These are phyloP conservation scores for Acronicta aceris DNA, from an alignment of 2,888 invertebrate genomes.

Conservation along the genomic window DNA sequence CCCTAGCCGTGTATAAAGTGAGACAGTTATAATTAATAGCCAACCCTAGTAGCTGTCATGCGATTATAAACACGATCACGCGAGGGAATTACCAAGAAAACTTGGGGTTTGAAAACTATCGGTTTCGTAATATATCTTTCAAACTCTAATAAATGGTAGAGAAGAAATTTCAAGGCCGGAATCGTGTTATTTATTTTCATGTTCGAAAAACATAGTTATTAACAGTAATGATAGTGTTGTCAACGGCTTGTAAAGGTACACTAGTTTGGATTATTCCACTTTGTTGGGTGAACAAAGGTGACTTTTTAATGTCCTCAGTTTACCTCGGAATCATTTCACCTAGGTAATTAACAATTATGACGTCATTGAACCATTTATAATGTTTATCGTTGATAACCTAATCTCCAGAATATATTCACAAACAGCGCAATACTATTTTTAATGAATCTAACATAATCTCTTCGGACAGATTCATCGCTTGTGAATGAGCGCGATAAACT, in stretches of 20 bases:
- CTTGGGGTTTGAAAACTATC: conserved; percentile 44
- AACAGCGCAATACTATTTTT: conserved; percentile 39
- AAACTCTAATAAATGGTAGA: conserved; percentile 15
- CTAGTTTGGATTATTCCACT: too few relatives aligned
- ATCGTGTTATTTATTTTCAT: conserved; percentile 6
- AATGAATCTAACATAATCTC: conserved; percentile 41
- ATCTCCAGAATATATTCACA: neutral
- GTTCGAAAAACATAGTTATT: too few relatives aligned
- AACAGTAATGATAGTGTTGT: too few relatives aligned
- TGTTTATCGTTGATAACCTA: too few relatives aligned
- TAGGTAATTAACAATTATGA: too few relatives aligned
- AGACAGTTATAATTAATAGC: conserved; percentile 68
- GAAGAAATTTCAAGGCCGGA: conserved; percentile 23
- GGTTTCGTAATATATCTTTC: conserved; percentile 39
- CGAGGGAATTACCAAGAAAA: conserved; percentile 57
- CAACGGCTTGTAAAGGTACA: too few relatives aligned
- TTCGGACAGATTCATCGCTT: conserved; percentile 47
- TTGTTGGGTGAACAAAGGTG: too few relatives aligned
- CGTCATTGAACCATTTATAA: too few relatives aligned
- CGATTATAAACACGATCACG: conserved; percentile 60
- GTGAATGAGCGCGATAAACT: conserved; percentile 66
- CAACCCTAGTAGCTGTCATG: conserved; percentile 58
- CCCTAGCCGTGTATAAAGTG: conserved; percentile 54
- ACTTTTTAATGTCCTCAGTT: too few relatives aligned
- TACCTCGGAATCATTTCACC: too few relatives aligned